Percentiles rank a stretch among this genome's conserved stretches.
Conservation (phyloP, 2,888 invertebrate species). For the Papilio gigon region DNA sequence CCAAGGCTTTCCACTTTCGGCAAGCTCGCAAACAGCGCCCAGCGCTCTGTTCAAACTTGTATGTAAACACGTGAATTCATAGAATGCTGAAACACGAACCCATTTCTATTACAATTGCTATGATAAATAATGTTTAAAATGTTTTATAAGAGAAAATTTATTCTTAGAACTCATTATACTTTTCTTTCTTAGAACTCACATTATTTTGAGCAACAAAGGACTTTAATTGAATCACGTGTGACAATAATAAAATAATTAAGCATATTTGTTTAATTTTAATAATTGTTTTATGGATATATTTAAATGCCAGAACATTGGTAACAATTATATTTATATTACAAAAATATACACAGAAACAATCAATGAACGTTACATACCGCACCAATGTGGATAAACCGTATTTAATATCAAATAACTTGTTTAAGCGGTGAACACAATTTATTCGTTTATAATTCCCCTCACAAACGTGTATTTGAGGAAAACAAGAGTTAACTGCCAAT, state of each 20-base stretch:
- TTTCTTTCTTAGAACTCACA: neutral
- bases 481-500: slow-evolving; percentile 45
- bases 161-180: slow-evolving; percentile 2
- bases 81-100: slow-evolving; percentile 9
- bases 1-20: slow-evolving; percentile 80
- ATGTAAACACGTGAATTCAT: slow-evolving; percentile 21
- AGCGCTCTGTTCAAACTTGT: slow-evolving; percentile 41
- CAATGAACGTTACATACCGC: neutral
- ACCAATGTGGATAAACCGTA: neutral
- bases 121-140: neutral
- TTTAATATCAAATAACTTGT: slow-evolving; percentile 8
- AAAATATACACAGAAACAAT: slow-evolving; percentile 5
- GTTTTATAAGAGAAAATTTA: neutral
- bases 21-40: slow-evolving; percentile 53
- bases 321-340: neutral
- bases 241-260: neutral
- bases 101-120: slow-evolving; percentile 5
- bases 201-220: neutral
- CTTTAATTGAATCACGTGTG: neutral
- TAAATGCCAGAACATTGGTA: neutral
- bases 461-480: slow-evolving; percentile 39
- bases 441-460: slow-evolving; percentile 11
- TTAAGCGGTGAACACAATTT: slow-evolving; percentile 5
- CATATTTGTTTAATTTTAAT: slow-evolving; percentile 1
- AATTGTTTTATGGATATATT: neutral